These are phyloP conservation scores for Syngnathus acus DNA, from an alignment of 2,797 vertebrate genomes.

Conservation along the genomic window DNA sequence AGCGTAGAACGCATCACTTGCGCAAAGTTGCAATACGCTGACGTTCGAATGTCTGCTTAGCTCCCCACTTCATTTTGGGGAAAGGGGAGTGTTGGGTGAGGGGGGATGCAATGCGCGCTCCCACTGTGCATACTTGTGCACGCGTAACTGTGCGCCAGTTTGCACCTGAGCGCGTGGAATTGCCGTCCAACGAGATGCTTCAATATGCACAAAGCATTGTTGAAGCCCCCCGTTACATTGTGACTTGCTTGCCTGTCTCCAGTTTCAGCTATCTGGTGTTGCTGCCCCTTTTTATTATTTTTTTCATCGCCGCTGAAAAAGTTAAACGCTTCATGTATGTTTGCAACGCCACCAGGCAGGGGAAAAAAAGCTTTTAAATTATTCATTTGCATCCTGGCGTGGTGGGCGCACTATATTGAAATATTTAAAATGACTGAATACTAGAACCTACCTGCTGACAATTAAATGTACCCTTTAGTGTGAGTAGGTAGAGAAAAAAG, in stretches of 20 bases:
- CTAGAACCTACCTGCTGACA: constrained; percentile 42
- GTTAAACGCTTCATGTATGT: constrained; percentile 7
- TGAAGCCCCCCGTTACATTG: constrained; percentile 19
- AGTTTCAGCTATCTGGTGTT: neutral
- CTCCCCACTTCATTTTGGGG: neutral
- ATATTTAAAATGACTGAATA: constrained; percentile 73
- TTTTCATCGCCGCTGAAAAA: neutral
- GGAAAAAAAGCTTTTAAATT: constrained; percentile 49
- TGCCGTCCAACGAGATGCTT: constrained; percentile 25
- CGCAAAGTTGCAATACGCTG: constrained; percentile 1
- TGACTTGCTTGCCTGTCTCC: constrained; percentile 27
- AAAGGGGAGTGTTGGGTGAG: too few species aligned
- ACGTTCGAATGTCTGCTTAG: neutral
- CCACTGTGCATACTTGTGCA: constrained; percentile 46
- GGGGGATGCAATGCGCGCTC: constrained; percentile 14
- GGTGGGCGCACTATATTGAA: constrained; percentile 46
- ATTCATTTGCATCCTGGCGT: constrained; percentile 61
- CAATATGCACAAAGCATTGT: neutral
- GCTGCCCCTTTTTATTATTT: neutral
- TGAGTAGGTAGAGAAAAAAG: constrained; percentile 42
- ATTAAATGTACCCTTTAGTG: constrained; percentile 49
- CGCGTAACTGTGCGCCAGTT: constrained; percentile 52
- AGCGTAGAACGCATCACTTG: neutral
- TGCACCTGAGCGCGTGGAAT: constrained; percentile 28
- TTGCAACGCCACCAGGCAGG: constrained; percentile 49